Evolutionary conservation across 2,888 invertebrate genomes (phyloP), one percentile per base, ranked within the genome.

Genomic region (Invenusta paracnida): DNA sequence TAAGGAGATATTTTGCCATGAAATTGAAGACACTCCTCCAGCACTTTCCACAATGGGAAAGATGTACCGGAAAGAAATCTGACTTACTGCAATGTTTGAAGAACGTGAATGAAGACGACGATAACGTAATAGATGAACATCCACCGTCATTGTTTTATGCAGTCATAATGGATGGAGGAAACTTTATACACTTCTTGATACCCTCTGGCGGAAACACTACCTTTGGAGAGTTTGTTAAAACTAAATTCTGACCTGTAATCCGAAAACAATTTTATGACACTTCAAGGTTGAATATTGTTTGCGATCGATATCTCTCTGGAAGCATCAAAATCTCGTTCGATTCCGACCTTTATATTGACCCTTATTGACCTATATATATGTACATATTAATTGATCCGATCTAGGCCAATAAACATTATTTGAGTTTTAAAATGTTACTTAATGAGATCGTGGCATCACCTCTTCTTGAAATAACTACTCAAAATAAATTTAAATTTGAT

Each of bases 231-330:
- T 73, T 73, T 73, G 73, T 73, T 73, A 25, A 73, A 73, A 73
- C 48, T 73, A 73, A 73, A 73, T 73, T 25, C 27, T 73, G 73
- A 2, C 73, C 73, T 73, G 25, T 23, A 73, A 73, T 73, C 25
- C 73, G 23, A 73, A 73, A 5, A 73, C 17, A 73, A 73, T 73
- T n/a, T 73, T 23, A 73, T 23, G 11, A 73, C 73, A 73, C 73
- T 73, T 73, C 73, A 73, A 73, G 23, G 73, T 73, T 73, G 73
- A 5, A n/a, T 73, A 73, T 73, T 73, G 73, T 73, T 73, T 73
- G 48, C 11, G 5, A 48, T 48, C 48, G 17, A 48, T 48, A 48
- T 48, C 48, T 48, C 48, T 17, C 48, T 48, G 48, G 48, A 48
- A 48, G 48, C 48, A 48, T 48, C 5, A 48, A 48, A 17, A 48